A percentile compares a stretch with the other conserved stretches of the same genome.
Evolutionary conservation across 2,888 invertebrate genomes (phyloP).

Genomic region (Ophion obscuratus): DNA sequence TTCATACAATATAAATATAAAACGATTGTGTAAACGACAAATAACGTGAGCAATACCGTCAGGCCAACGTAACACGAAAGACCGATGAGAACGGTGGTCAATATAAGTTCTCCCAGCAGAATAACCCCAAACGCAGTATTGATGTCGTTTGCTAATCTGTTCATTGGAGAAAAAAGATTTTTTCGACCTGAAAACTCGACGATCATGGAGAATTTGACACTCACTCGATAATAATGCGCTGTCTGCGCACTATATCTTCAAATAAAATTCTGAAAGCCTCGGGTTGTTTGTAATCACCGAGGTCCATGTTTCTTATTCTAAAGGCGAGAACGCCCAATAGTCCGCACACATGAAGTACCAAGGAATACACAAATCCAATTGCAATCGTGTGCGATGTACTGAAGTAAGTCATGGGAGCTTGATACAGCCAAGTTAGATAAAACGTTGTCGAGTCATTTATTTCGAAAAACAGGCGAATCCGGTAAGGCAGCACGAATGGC

Average conservation of each 20-base stretch:
- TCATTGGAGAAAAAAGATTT: neutral
- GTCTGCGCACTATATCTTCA: constrained; percentile 10
- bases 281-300: neutral
- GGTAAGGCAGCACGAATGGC: constrained; percentile 48
- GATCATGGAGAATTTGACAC: neutral
- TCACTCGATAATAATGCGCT: constrained; percentile 37
- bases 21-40: too few species aligned
- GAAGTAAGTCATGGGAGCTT: constrained; percentile 51
- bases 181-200: neutral
- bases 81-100: constrained; percentile 56
- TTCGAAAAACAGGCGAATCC: constrained; percentile 44
- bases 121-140: constrained; percentile 55
- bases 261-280: neutral
- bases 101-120: constrained; percentile 58
- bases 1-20: neutral
- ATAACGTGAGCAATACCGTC: neutral
- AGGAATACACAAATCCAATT: constrained; percentile 43
- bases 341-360: constrained; percentile 53
- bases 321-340: constrained; percentile 45
- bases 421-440: constrained; percentile 53
- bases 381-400: constrained; percentile 45
- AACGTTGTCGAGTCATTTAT: constrained; percentile 46
- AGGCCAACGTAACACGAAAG: neutral
- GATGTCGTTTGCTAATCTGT: constrained; percentile 54
- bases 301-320: constrained; percentile 46